phyloP scores from a whole-genome alignment of 2,888 invertebrate species.

The Ennomos quercinarius region DNA sequence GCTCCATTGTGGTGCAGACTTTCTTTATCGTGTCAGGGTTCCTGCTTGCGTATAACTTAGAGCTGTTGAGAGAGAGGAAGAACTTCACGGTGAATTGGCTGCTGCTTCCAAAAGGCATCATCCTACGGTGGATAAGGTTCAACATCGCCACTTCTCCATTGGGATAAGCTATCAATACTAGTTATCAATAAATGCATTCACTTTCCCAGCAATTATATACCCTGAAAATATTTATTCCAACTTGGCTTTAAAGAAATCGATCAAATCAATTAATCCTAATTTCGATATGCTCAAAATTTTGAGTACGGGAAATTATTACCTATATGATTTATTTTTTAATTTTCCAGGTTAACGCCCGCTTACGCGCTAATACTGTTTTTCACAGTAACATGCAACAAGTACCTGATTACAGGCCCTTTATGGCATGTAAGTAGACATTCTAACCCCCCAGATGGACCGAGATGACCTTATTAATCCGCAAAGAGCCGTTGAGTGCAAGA shows the following conservation, averaged over 20 bases:
- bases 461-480: too few relatives aligned
- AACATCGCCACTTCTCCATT: background rate
- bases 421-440: constrained; percentile 53
- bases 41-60: constrained; percentile 48
- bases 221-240: too few relatives aligned
- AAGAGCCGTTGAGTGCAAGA: too few relatives aligned
- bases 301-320: too few relatives aligned
- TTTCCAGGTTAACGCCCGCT: constrained; percentile 50
- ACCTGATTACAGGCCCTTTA: constrained; percentile 64
- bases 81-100: constrained; percentile 36
- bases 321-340: background rate
- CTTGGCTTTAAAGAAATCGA: too few relatives aligned
- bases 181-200: too few relatives aligned
- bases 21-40: constrained; percentile 52
- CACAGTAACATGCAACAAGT: constrained; percentile 46
- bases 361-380: constrained; percentile 49
- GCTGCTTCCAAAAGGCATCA: constrained; percentile 39
- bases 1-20: constrained; percentile 48
- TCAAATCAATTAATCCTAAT: too few relatives aligned
- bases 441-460: too few relatives aligned
- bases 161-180: background rate
- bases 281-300: too few relatives aligned
- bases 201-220: too few relatives aligned
- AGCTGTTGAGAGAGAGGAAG: constrained; percentile 41
- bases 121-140: constrained; percentile 54